Evolutionary conservation across 2,113 vertebrate species (phyloP), one percentile per base, ranked within the genome.

Genomic region (Dicrurus megarhynchus): DNA sequence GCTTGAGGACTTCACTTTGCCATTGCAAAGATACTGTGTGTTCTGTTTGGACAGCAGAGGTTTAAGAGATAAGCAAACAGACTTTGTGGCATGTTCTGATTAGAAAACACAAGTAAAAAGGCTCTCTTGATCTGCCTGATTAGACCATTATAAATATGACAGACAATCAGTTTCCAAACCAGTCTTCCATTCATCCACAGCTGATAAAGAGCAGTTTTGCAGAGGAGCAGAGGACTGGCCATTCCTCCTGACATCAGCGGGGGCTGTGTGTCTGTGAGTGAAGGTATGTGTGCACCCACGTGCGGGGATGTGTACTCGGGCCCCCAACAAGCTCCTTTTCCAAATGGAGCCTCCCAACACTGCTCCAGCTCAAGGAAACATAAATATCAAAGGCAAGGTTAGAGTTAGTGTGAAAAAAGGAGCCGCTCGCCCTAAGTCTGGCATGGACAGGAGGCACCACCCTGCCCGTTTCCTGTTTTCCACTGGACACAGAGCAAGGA

Each of bases 1-100:
- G 53, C 32, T 59, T n/a, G 63, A 94, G 80, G 80, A 77, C 46
- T 83, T 96, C 94, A 77, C 87, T 53, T 63, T 77, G 70, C 70
- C 73, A 61, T 68, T 93, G 93, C 76, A 92, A 89, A 92, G 93
- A 93, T 57, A 63, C 73, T 13, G 4, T 77, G 70, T 42, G 93
- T 70, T 89, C 74, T 89, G 63, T 81, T 71, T 89, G 89, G 94
- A 87, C 89, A 97, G 93, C 87, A 84, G 37, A 50, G 75, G 67
- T 94, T 94, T 86, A 44, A 37, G 95, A 95, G 94, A 89, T 64
- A 96, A 96, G 95, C 89, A 97, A 98, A 98, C 86, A 96, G 50
- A 50, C 74, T 93, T 92, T 77, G 95, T 92, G 71, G 78, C 41
- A 73, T 39, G 91, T 81, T 93, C 95, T 96, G 94, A 97, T 95